These are phyloP conservation scores for Nebria salina DNA, from an alignment of 2,888 invertebrate species.

Conservation along the genomic window DNA sequence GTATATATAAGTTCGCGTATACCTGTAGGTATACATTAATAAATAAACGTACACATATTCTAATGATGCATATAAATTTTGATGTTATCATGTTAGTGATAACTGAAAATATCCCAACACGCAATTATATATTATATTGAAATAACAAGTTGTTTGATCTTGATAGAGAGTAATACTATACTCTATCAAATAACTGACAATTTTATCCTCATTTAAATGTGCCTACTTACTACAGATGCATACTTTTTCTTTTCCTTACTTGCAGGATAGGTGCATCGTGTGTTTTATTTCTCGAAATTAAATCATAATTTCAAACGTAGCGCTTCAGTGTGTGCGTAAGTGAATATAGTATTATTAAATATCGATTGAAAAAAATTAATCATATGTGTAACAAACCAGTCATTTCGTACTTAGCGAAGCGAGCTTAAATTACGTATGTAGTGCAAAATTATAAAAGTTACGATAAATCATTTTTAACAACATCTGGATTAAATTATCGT, in stretches of 20 bases:
- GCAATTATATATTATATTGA: conserved; percentile 13
- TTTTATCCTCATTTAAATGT: conserved; percentile 21
- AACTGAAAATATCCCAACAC: conserved; percentile 6
- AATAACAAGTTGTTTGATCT: conserved; percentile 13
- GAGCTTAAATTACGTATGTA: background rate
- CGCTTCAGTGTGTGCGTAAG: background rate
- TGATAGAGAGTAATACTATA: background rate
- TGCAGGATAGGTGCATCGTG: background rate
- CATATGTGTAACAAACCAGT: background rate
- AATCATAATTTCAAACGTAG: background rate
- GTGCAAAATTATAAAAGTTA: background rate
- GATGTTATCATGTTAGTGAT: conserved; percentile 5
- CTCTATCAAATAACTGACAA: conserved; percentile 18
- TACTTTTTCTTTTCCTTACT: background rate
- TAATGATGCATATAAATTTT: conserved; percentile 4
- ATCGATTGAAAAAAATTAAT: background rate
- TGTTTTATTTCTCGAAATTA: background rate
- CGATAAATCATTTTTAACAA: no score
- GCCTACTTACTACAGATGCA: background rate
- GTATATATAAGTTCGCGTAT: background rate
- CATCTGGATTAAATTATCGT: no score
- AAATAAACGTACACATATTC: conserved; percentile 10
- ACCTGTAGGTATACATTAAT: background rate
- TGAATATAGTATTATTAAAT: conserved; percentile 1
- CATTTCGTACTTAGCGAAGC: background rate